Percentiles rank a stretch among this genome's conserved stretches.
Evolutionary conservation across 2,797 vertebrate genomes (phyloP).

Genomic region (Chaenodraco wilsoni): DNA sequence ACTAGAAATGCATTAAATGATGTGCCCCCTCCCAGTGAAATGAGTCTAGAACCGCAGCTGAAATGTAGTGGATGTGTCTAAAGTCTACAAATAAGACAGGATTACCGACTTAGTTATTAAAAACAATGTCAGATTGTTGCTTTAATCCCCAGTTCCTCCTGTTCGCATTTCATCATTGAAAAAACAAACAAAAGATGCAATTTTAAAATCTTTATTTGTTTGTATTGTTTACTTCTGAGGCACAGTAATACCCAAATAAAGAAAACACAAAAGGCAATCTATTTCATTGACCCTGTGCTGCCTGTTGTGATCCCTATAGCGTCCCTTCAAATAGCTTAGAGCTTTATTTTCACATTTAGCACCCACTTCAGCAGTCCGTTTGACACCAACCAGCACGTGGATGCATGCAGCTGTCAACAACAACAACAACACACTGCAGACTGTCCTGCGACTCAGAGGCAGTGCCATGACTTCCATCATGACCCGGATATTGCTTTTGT

Average conservation of each 20-base stretch:
- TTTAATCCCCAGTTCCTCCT: background rate
- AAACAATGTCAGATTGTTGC: too few species aligned
- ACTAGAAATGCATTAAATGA: too few species aligned
- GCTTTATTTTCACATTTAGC: conserved; percentile 67
- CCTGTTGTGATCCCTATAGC: conserved; percentile 23
- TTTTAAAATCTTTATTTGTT: conserved; percentile 32
- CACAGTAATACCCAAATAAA: conserved; percentile 66
- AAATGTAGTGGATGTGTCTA: too few species aligned
- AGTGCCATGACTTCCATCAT: conserved; percentile 10
- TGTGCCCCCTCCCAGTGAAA: too few species aligned
- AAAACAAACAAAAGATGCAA: background rate
- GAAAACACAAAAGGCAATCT: conserved; percentile 59
- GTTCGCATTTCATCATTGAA: background rate
- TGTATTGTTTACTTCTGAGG: conserved; percentile 73
- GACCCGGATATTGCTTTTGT: conserved; percentile 41
- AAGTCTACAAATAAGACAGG: too few species aligned
- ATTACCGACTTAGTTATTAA: too few species aligned
- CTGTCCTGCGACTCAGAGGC: conserved; percentile 29
- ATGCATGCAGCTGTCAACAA: conserved; percentile 19
- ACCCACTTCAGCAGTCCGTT: conserved; percentile 52
- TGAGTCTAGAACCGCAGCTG: too few species aligned
- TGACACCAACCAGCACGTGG: conserved; percentile 38
- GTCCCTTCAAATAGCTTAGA: conserved; percentile 51
- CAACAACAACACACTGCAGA: conserved; percentile 35
- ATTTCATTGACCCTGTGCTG: conserved; percentile 32